These are phyloP conservation scores for Clunio marinus DNA, from an alignment of 2,888 invertebrate species.

Conservation along the genomic window DNA sequence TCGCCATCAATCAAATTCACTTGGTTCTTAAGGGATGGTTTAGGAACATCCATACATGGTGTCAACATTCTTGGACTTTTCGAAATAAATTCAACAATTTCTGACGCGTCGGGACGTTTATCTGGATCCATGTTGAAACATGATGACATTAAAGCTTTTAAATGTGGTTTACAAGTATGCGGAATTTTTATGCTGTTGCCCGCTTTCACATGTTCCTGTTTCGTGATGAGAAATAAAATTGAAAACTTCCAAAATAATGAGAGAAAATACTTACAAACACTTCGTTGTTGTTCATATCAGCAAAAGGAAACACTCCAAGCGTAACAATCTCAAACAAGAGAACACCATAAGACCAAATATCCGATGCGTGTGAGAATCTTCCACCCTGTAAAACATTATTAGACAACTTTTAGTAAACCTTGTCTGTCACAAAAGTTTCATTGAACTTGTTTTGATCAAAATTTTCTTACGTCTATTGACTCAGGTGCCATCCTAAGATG, in stretches of 20 bases:
- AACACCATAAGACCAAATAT: constrained; percentile 88
- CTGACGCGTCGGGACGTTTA: constrained; percentile 69
- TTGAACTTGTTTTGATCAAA: not conserved
- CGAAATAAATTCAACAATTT: constrained; percentile 76
- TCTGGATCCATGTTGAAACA: constrained; percentile 73
- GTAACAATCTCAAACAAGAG: constrained; percentile 83
- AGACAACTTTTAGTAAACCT: too few species aligned
- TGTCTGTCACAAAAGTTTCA: not conserved
- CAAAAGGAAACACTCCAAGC: constrained; percentile 87
- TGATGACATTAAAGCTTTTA: constrained; percentile 69
- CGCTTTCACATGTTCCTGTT: constrained; percentile 15
- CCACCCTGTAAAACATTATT: constrained; percentile 53
- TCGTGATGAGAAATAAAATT: not conserved
- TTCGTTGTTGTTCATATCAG: constrained; percentile 78
- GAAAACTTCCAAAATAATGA: too few species aligned
- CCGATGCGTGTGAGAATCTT: constrained; percentile 78
- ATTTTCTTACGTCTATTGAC: not conserved
- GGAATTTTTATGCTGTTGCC: constrained; percentile 7
- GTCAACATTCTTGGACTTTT: constrained; percentile 70
- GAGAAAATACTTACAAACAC: constrained; percentile 67
- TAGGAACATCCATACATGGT: constrained; percentile 73
- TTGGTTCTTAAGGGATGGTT: constrained; percentile 68
- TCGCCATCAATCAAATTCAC: constrained; percentile 52
- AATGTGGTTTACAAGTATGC: constrained; percentile 40
- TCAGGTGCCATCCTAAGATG: constrained; percentile 10